Percentiles rank a stretch among this genome's conserved stretches.
phyloP scores from a whole-genome alignment of 1,140 invertebrate genomes.

The Tetragnatha versicolor region DNA sequence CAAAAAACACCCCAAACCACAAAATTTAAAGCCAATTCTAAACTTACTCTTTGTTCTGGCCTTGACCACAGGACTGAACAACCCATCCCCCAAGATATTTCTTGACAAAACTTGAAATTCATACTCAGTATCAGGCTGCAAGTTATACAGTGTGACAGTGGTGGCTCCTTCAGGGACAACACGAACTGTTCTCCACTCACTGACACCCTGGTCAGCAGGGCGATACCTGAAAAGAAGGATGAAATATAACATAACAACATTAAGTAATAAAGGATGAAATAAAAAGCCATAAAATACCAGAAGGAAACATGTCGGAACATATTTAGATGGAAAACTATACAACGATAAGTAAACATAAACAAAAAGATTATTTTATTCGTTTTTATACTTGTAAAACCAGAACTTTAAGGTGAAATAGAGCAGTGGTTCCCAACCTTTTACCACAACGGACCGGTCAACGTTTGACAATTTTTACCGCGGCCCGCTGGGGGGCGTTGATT shows the following conservation, averaged over 20 bases:
- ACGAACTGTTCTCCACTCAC: slow-evolving; percentile 85
- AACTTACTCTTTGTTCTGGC: slow-evolving; percentile 85
- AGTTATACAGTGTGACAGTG: slow-evolving; percentile 85
- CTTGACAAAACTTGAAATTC: slow-evolving; percentile 96
- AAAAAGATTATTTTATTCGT: too few species aligned
- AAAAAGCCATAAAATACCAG: not conserved
- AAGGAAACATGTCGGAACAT: not conserved
- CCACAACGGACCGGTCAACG: too few species aligned
- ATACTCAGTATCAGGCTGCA: slow-evolving; percentile 88
- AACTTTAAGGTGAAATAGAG: too few species aligned
- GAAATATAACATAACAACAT: too few species aligned
- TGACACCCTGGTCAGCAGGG: slow-evolving; percentile 51
- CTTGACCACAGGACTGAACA: slow-evolving; percentile 90
- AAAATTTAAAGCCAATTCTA: not conserved
- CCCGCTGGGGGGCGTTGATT: too few species aligned
- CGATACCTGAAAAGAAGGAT: slow-evolving; percentile 37
- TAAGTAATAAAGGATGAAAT: too few species aligned
- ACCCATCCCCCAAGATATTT: slow-evolving; percentile 90
- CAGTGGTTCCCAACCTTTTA: too few species aligned
- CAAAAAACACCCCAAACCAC: too few species aligned
- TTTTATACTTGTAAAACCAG: too few species aligned
- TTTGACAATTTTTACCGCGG: too few species aligned
- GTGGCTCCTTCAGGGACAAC: slow-evolving; percentile 90
- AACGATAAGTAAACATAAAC: too few species aligned
- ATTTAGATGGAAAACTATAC: too few species aligned